Evolutionary conservation across 1,140 invertebrate genomes (phyloP), one percentile per base, ranked within the genome.

Genomic region (Listronotus bonariensis): DNA sequence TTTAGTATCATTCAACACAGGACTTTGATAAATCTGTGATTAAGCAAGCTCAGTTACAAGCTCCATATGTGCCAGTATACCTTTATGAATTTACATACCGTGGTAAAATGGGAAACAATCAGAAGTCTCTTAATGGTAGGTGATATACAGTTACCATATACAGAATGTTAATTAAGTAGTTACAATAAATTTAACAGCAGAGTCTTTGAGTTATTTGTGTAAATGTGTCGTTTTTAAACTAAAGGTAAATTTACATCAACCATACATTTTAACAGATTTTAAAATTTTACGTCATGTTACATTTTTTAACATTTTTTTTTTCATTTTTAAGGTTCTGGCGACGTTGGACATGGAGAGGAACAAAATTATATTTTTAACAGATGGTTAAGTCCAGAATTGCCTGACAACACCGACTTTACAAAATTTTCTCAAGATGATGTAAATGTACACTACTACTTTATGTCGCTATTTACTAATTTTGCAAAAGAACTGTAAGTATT

Each of bases 1-100:
- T 62, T 53, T 45, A 62, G 60, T 62, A 54, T 18, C 60, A 62
- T 46, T 62, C 60, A 8, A 62, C 18, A 12, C 60, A 62, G 54
- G 60, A 62, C 40, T 62, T 62, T 55, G 60, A 62, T 26, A 62
- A 62, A 38, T 53, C 60, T n/a, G 52, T 62, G 6, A 53, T 62
- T 9, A 62, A 62, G 18, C 60, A 62, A 48, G 60, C 60, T 1
- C 49, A 62, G 32, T 31, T 62, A 10, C 49, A 53, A 53, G 60
- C 60, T 12, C 38, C 60, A 7, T 62, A 48, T 48, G 51, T 62
- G 2, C 60, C 60, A 5, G 60, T 62, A 15, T 62, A 54, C 17
- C 26, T 62, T 12, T 62, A 62, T 34, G 60, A 62, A 34, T 62
- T 62, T 54, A 62, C 60, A 17, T 52, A 62, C 18, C 42, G 42